A percentile compares a stretch with the other conserved stretches of the same genome.
phyloP scores from a whole-genome alignment of 2,113 vertebrate genomes.

The Chaenogobius annularis region DNA sequence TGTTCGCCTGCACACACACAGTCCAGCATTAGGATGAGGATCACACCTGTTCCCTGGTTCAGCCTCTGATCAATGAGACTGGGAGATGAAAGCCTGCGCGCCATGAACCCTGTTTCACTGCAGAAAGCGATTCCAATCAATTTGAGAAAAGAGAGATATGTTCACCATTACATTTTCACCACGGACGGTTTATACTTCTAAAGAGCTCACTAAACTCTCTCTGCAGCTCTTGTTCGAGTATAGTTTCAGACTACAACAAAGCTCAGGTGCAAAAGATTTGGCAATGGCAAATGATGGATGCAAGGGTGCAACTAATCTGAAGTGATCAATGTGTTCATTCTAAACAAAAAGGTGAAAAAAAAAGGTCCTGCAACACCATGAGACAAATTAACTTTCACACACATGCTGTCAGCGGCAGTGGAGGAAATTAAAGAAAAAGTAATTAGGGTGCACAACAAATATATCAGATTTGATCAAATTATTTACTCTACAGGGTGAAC shows the following conservation, averaged over 20 bases:
- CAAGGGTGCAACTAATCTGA: no score
- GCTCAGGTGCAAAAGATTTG: conserved; percentile 1
- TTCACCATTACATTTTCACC: conserved; percentile 42
- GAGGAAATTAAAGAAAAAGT: background rate
- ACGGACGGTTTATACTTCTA: conserved; percentile 35
- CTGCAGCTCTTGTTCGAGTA: conserved; percentile 12
- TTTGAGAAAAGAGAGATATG: conserved; percentile 42
- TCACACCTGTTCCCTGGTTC: conserved; percentile 61
- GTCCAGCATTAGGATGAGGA: conserved; percentile 51
- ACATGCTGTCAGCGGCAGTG: background rate
- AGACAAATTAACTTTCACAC: background rate
- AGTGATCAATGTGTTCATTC: background rate
- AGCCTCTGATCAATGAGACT: conserved; percentile 64
- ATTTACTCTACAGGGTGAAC: background rate
- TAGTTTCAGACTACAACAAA: conserved; percentile 12
- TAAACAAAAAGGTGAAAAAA: background rate
- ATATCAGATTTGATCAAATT: background rate
- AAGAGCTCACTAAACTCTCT: conserved; percentile 12
- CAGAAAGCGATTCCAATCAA: conserved; percentile 59
- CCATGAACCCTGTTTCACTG: conserved; percentile 34
- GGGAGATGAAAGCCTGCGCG: conserved; percentile 56
- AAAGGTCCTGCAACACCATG: no score
- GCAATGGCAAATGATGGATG: background rate
- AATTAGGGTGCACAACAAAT: background rate
- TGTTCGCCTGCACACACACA: background rate